phyloP scores from a whole-genome alignment of 1,140 invertebrate genomes.

The Aphelenchoides besseyi region DNA sequence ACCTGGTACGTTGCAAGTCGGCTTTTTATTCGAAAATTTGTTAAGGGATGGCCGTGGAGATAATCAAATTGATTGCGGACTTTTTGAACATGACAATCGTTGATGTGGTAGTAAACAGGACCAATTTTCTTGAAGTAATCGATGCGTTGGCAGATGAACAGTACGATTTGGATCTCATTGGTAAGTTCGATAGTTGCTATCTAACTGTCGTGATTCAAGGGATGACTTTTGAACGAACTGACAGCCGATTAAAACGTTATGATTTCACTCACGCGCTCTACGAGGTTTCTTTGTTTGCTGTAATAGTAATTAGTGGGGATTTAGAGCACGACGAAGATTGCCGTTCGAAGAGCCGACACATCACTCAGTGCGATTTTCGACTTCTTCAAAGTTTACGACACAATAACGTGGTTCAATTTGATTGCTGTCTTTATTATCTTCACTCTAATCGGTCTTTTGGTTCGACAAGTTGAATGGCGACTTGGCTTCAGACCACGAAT shows the following conservation, averaged over 20 bases:
- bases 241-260: background rate
- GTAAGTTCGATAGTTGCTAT: no score
- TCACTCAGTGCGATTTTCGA: background rate
- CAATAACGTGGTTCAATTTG: no score
- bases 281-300: background rate
- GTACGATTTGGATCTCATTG: no score
- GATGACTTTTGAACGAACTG: background rate
- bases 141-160: conserved; percentile 1
- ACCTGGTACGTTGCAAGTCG: background rate
- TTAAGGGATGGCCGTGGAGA: background rate
- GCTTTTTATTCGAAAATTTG: background rate
- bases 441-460: no score
- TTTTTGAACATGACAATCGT: background rate
- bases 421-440: no score
- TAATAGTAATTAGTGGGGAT: background rate
- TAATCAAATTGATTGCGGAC: background rate
- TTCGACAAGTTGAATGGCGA: no score
- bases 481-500: no score
- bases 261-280: background rate
- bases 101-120: background rate
- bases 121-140: background rate
- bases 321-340: background rate
- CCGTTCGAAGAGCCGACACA: background rate
- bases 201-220: no score
- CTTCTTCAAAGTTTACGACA: background rate